Conservation (phyloP, 2,888 invertebrate species). For the Caenorhabditis angaria region DNA sequence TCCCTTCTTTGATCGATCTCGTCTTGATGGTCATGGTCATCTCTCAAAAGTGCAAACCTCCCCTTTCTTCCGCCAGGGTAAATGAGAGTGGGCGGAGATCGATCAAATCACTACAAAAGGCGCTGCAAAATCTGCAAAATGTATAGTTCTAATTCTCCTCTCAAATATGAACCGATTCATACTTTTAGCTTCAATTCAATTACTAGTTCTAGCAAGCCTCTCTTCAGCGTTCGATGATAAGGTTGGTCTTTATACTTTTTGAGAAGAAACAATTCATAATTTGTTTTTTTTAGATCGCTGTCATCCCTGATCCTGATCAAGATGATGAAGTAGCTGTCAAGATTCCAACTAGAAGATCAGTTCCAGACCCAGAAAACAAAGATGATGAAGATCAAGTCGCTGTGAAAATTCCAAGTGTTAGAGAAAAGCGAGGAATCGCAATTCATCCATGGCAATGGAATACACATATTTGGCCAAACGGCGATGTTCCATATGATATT, state of each 20-base stretch:
- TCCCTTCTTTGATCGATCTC: not conserved
- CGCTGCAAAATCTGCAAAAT: constrained; percentile 23
- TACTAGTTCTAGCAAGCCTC: not conserved
- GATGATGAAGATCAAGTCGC: constrained; percentile 34
- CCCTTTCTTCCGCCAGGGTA: too few relatives aligned
- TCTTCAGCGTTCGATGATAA: too few relatives aligned
- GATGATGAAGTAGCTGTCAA: constrained; percentile 11
- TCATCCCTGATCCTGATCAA: constrained; percentile 17
- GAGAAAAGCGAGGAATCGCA: constrained; percentile 41
- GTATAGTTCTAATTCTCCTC: constrained; percentile 5
- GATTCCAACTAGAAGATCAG: constrained; percentile 7
- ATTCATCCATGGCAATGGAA: constrained; percentile 51
- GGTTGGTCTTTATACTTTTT: too few relatives aligned
- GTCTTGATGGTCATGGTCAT: constrained; percentile 43
- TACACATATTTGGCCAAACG: constrained; percentile 51
- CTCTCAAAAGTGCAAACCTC: constrained; percentile 4
- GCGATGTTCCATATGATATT: constrained; percentile 50
- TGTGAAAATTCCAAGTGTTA: constrained; percentile 32
- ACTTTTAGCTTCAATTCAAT: not conserved
- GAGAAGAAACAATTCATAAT: too few relatives aligned
- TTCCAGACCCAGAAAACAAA: constrained; percentile 11
- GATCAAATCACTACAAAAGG: constrained; percentile 34
- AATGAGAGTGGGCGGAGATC: constrained; percentile 27
- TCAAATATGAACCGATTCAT: constrained; percentile 35
- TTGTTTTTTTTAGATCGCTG: not conserved